Conservation (phyloP, 2,888 invertebrate species). For the Colletes collaris region DNA sequence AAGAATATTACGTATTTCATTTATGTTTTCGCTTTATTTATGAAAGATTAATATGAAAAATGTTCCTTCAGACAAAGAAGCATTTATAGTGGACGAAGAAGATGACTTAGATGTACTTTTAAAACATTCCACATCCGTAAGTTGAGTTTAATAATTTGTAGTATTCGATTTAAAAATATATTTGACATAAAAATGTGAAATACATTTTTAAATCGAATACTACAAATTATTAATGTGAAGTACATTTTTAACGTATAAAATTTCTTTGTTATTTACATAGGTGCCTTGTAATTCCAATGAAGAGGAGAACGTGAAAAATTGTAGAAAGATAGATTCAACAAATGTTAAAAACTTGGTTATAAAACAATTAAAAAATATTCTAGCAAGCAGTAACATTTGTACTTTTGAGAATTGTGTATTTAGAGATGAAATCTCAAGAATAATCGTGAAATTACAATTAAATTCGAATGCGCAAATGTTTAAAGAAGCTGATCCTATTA, state of each 20-base stretch:
- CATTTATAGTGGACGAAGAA: slow-evolving; percentile 39
- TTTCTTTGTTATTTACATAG: slow-evolving; percentile 17
- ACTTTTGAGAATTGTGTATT: slow-evolving; percentile 77
- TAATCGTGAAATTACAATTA: slow-evolving; percentile 71
- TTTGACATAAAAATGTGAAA: no score
- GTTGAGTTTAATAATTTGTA: slow-evolving; percentile 19
- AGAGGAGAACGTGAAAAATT: slow-evolving; percentile 27
- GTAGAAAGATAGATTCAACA: slow-evolving; percentile 27
- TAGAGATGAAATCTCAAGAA: slow-evolving; percentile 72
- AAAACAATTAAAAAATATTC: slow-evolving; percentile 54
- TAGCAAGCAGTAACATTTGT: slow-evolving; percentile 48
- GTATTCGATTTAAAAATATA: neutral
- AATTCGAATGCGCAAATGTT: slow-evolving; percentile 37
- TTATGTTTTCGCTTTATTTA: neutral
- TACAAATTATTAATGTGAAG: neutral
- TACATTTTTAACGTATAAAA: neutral
- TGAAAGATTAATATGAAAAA: slow-evolving; percentile 4
- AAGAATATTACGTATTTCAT: slow-evolving; percentile 2
- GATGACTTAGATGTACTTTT: slow-evolving; percentile 49
- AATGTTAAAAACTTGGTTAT: slow-evolving; percentile 38
- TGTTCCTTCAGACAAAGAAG: slow-evolving; percentile 36
- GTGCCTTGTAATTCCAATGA: slow-evolving; percentile 29
- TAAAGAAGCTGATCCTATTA: slow-evolving; percentile 38
- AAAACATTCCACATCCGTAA: slow-evolving; percentile 54
- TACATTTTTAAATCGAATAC: neutral